phyloP scores from a whole-genome alignment of 2,888 invertebrate genomes.

The Microplitis manilae region DNA sequence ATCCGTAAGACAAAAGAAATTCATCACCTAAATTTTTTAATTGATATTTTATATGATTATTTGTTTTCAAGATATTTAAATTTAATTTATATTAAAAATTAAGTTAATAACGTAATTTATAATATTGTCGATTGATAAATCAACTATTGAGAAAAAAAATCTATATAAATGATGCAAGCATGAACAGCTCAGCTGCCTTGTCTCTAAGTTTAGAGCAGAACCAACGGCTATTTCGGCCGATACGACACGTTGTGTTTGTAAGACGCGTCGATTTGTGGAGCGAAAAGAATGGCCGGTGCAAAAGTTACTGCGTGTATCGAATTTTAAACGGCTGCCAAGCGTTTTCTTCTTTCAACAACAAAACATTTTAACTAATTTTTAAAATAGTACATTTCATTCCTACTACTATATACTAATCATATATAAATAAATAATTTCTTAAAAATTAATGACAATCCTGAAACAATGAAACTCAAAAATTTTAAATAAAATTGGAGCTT shows the following conservation, averaged over 20 bases:
- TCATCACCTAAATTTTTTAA: neutral
- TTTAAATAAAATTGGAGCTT: too few relatives aligned
- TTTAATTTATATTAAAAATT: too few relatives aligned
- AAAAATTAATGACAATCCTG: too few relatives aligned
- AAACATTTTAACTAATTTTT: neutral
- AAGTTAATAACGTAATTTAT: neutral
- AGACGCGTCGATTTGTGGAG: constrained; percentile 44
- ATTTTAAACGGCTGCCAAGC: neutral
- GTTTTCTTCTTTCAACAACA: neutral
- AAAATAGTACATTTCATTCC: neutral
- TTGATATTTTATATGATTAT: neutral
- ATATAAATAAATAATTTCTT: too few relatives aligned
- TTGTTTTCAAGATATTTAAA: too few relatives aligned
- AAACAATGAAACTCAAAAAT: too few relatives aligned
- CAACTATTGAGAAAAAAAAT: constrained; percentile 40
- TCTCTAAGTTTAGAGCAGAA: constrained; percentile 49
- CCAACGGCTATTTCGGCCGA: constrained; percentile 49
- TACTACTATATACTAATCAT: too few relatives aligned
- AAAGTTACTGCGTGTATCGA: constrained; percentile 15
- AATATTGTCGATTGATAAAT: constrained; percentile 32
- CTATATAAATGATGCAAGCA: constrained; percentile 50
- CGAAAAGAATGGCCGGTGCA: constrained; percentile 41
- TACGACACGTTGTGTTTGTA: constrained; percentile 39
- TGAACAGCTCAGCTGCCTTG: constrained; percentile 46
- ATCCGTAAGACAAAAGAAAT: neutral